Base-by-base conservation (phyloP, 2,888 invertebrate genomes). In the Seira musarum region DNA sequence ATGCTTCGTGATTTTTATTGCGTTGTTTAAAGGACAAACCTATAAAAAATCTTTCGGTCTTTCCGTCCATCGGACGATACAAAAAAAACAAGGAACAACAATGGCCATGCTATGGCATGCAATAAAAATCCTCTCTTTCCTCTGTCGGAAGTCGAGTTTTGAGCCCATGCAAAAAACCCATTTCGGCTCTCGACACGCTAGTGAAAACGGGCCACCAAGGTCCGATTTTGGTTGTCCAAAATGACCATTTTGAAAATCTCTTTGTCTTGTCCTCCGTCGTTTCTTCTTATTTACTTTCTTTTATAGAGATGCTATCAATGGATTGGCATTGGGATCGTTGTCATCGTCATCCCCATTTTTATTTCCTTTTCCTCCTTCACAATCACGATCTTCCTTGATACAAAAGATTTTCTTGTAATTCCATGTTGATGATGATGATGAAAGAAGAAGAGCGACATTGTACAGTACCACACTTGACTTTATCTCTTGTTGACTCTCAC, bases 151-250 rank as follows among this genome's bases (percentile, higher is more conserved):
- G 57, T 57, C 5, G 6, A n/a, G 8, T 57, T n/a, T 5, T 13
- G 40, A 40, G 40, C 57, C 5, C 57, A 57, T 57, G 57, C 57
- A 57, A 65, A 21, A 79, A 73, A 73, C 72, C 80, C 74, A 80
- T 80, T 80, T 64, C 80, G 70, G 70, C 73, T 73, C 73, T 80
- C 80, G 68, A 64, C 79, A 79, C 68, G 46, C 74, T 73, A 40
- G 63, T 24, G 61, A 71, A 65, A 73, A 85, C 84, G 82, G 82
- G 84, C 82, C 85, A 84, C 85, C 80, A 82, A 83, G 84, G 85
- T 78, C 82, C 85, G 82, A 85, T 85, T 85, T 82, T 82, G 77
- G 82, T 84, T 82, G 80, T 82, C 79, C 81, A 82, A 82, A 82
- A 80, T 80, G 80, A 74, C 74, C 80, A 80, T 74, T 80, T 61